Evolutionary conservation across 2,888 invertebrate species (phyloP).

Genomic region (Watsonalla cultraria): DNA sequence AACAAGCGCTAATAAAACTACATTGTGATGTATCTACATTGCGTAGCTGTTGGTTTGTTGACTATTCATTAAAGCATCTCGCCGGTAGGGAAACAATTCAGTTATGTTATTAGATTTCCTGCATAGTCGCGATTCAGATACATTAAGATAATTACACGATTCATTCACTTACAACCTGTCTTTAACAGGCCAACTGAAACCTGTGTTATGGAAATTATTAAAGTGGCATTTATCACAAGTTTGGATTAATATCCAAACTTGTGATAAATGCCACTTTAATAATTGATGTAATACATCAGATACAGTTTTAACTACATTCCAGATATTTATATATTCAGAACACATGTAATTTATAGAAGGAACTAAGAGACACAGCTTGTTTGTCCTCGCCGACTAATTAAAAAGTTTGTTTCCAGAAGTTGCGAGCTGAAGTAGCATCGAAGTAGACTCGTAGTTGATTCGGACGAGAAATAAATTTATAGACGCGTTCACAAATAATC

Average conservation of each 20-base stretch:
- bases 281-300: neutral
- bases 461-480: conserved; percentile 55
- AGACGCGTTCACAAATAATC: conserved; percentile 11
- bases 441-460: conserved; percentile 55
- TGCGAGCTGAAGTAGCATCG: conserved; percentile 56
- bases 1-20: conserved; percentile 42
- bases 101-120: conserved; percentile 65
- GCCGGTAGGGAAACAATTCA: conserved; percentile 62
- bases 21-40: conserved; percentile 45
- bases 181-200: too few relatives aligned
- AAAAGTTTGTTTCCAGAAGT: conserved; percentile 73
- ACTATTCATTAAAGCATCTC: conserved; percentile 73
- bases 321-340: conserved; percentile 33
- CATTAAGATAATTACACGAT: conserved; percentile 38
- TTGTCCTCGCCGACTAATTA: conserved; percentile 77
- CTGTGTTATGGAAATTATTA: too few relatives aligned
- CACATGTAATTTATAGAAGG: conserved; percentile 48
- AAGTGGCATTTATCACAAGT: too few relatives aligned
- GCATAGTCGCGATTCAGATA: conserved; percentile 46
- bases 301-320: conserved; percentile 7
- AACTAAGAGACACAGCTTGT: conserved; percentile 71
- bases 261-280: too few relatives aligned
- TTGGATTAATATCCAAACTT: too few relatives aligned
- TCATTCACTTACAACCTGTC: conserved; percentile 37
- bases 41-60: conserved; percentile 54